Base-by-base conservation (phyloP, 2,113 vertebrate genomes). In the Lucifuga dentata region DNA sequence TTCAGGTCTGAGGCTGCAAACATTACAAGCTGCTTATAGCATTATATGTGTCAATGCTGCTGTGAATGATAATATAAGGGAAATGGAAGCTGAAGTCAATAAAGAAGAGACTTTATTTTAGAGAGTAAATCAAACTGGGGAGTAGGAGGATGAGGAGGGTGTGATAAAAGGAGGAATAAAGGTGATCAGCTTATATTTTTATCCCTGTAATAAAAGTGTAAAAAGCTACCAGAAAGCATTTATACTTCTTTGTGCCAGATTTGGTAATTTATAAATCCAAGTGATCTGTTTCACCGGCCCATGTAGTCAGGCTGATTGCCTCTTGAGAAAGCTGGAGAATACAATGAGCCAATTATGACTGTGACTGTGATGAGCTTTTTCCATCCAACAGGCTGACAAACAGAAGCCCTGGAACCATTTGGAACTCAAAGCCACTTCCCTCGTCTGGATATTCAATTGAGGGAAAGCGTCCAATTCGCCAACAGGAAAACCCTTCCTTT, bases 401-500 rank as follows among this genome's bases (percentile, higher is more conserved):
- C 20, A 40, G 20, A 48, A 43, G 24, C 26, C 13, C 11, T 3
- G 4, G 11, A 45, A 33, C 48, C 53, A 46, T n/a, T 12, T 6
- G 43, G 23, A 43, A 38, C 24, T 49, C 11, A 8, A 20, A 57
- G n/a, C 15, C 9, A 13, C 3, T 12, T 38, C 20, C 8, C 11
- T 57, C 52, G 29, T 63, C 32, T 75, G 44, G 50, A 68, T 45
- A 63, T 56, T 66, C 29, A 64, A 12, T 57, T 35, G 19, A 46
- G 8, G 15, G 3, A 46, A 11, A 5, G 20, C 10, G 26, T 5
- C 7, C 44, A 40, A 0, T 32, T 38, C 24, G 26, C 44, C 3
- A 11, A 3, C 17, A 40, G 41, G 21, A 11, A 44, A 62, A 36
- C 15, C 24, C 35, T 58, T 11, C 36, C 52, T 45, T 24, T 68